A percentile compares a stretch with the other conserved stretches of the same genome.
Evolutionary conservation across 2,113 vertebrate species (phyloP).

Genomic region (Parus major): DNA sequence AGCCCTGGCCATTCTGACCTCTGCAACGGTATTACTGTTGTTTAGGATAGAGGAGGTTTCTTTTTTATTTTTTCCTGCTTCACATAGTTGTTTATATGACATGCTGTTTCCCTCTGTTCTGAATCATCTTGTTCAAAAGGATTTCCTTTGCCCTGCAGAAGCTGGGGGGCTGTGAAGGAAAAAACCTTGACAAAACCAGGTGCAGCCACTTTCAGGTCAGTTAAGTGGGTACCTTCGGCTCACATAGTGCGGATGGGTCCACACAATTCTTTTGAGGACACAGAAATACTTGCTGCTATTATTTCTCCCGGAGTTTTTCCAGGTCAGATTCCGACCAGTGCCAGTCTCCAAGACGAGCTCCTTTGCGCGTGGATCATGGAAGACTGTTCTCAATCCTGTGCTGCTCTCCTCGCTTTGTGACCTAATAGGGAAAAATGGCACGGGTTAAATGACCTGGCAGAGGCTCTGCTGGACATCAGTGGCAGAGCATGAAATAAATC

Average conservation of each 20-base stretch:
- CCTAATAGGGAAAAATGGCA: not conserved
- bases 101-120: not conserved
- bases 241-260: fast-evolving
- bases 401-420: not conserved
- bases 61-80: not conserved
- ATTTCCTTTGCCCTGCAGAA: not conserved
- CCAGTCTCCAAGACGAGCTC: not conserved
- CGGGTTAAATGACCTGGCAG: not conserved
- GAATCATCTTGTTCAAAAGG: not conserved
- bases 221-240: not conserved
- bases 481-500: not conserved
- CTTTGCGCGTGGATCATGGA: fast-evolving
- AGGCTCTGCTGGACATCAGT: not conserved
- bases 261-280: not conserved
- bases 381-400: not conserved
- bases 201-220: not conserved
- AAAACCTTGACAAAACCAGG: not conserved
- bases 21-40: not conserved
- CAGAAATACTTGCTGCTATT: not conserved
- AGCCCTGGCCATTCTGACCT: conserved; percentile 28
- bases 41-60: not conserved
- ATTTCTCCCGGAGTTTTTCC: not conserved
- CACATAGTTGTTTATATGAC: not conserved
- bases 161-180: not conserved
- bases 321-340: not conserved